Base-by-base conservation (phyloP, 2,888 invertebrate species). In the Phortica magna region DNA sequence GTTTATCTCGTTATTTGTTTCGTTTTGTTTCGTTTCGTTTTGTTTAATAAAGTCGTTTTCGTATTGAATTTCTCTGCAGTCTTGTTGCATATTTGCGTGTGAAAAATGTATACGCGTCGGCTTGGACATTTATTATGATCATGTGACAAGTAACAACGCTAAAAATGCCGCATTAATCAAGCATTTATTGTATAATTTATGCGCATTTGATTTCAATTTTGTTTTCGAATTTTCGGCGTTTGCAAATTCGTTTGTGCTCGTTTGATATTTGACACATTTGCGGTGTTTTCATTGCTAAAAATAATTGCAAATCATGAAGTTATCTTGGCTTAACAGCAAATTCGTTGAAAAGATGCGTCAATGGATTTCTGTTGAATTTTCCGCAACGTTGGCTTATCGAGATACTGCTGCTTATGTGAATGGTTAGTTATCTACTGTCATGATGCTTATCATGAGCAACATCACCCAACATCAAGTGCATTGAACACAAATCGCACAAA, bases 91-190 rank as follows among this genome's bases (percentile, higher is more conserved):
- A 3, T 59, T 59, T 59, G 17, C 59, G 22, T 22, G 22, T 7
- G 10, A 22, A 61, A 10, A 61, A 22, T 61, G 17, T n/a, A 7
- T 22, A 61, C 22, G 22, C n/a, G 39, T 53, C 48, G 31, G 12
- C 53, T 43, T 19, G 9, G 42, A 68, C 48, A 43, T 68, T 68
- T 55, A 42, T 71, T 31, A 42, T 71, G 7, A 14, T 55, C 22
- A 42, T 14, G 12, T 65, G 31, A 65, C 65, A 65, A 55, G 53
- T 39, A 53, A 31, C 39, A 71, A 71, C 31, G 31, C 55, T 31
- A 55, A 55, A 71, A 71, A 31, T 55, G 48, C 53, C 70, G 22
- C 70, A 71, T 71, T 71, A 71, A 71, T 71, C 53, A 71, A 71
- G 31, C 43, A 31, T 71, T 71, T 53, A 55, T 55, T 53, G 14